phyloP scores from a whole-genome alignment of 1,140 invertebrate genomes.

The Drosophila repleta region DNA sequence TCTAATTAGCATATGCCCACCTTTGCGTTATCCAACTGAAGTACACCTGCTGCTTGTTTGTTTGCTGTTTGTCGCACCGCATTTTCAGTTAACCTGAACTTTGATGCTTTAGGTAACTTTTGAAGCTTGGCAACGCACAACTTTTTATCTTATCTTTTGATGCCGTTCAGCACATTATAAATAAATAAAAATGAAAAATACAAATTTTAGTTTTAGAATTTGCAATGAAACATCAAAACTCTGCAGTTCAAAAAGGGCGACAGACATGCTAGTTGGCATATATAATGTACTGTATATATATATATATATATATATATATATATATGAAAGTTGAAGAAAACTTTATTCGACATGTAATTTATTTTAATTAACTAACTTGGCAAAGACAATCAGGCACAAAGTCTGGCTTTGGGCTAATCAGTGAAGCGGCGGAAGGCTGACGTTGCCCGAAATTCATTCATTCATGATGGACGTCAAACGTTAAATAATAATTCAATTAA shows the following conservation, averaged over 20 bases:
- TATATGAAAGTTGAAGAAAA: constrained; percentile 22
- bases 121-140: not conserved
- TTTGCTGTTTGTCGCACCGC: not conserved
- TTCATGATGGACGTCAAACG: constrained; percentile 38
- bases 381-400: constrained; percentile 22
- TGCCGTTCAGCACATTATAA: not conserved
- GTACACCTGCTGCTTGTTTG: not conserved
- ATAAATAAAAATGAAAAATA: not conserved
- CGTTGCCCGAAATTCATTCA: constrained; percentile 34
- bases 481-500: constrained; percentile 70
- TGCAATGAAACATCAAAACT: constrained; percentile 19
- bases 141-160: constrained; percentile 20
- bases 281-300: too few species aligned
- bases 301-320: too few species aligned
- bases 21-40: not conserved
- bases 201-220: constrained; percentile 7
- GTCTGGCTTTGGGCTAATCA: constrained; percentile 42
- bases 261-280: not conserved
- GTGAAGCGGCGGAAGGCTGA: constrained; percentile 3
- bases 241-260: not conserved
- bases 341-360: constrained; percentile 54
- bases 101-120: constrained; percentile 2
- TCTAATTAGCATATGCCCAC: not conserved
- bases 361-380: constrained; percentile 68
- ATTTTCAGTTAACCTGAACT: constrained; percentile 10